These are phyloP conservation scores for Notothenia coriiceps DNA, from an alignment of 2,113 vertebrate species.

Conservation along the genomic window DNA sequence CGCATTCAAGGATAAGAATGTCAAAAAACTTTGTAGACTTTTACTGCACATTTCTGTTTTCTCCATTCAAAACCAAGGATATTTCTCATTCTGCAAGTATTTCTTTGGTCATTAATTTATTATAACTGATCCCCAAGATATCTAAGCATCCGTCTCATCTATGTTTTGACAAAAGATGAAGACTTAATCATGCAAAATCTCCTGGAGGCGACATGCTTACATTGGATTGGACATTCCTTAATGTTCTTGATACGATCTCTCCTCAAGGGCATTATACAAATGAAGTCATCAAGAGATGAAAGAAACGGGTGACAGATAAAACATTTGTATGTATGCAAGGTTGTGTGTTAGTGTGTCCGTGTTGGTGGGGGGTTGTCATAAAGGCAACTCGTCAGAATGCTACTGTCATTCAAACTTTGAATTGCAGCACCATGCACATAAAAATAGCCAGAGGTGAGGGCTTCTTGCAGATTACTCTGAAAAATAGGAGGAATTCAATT, in stretches of 20 bases:
- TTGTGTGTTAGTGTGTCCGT: background rate
- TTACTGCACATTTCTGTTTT: background rate
- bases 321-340: conserved; percentile 5
- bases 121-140: background rate
- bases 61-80: background rate
- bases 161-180: conserved; percentile 9
- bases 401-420: conserved; percentile 69
- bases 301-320: conserved; percentile 37
- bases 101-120: background rate
- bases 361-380: conserved; percentile 3
- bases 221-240: conserved; percentile 21
- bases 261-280: conserved; percentile 55
- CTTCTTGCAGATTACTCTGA: conserved; percentile 43
- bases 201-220: conserved; percentile 5
- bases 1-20: background rate
- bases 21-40: background rate
- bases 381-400: conserved; percentile 58
- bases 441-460: conserved; percentile 64
- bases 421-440: conserved; percentile 47
- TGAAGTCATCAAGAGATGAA: conserved; percentile 36
- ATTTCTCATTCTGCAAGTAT: background rate
- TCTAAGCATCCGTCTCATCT: background rate
- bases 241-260: conserved; percentile 26
- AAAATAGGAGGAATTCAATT: conserved; percentile 73
- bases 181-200: conserved; percentile 3